phyloP scores from a whole-genome alignment of 2,888 invertebrate genomes.

The Apoderus coryli region DNA sequence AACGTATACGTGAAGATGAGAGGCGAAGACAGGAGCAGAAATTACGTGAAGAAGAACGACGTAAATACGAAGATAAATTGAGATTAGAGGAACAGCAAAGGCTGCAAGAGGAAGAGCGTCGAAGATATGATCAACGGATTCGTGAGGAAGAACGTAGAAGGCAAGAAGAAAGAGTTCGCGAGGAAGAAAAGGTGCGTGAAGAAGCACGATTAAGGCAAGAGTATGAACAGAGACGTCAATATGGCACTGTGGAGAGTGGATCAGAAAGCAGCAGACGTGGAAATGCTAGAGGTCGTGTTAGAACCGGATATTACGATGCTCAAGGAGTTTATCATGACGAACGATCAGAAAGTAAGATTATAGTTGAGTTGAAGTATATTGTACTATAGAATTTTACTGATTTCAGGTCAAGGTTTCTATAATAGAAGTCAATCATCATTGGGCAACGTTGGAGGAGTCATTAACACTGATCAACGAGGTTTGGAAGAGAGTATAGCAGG shows the following conservation, averaged over 20 bases:
- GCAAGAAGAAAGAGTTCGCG: slow-evolving; percentile 10
- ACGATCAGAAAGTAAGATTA: too few relatives aligned
- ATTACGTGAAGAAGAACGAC: slow-evolving; percentile 12
- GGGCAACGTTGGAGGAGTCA: slow-evolving; percentile 2
- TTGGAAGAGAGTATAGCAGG: too few relatives aligned
- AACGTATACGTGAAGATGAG: slow-evolving; percentile 10
- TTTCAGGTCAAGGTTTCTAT: too few relatives aligned
- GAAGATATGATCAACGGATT: slow-evolving; percentile 2
- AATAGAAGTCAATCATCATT: too few relatives aligned
- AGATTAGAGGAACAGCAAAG: slow-evolving; percentile 13
- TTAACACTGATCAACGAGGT: slow-evolving; percentile 9
- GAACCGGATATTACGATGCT: slow-evolving; percentile 13
- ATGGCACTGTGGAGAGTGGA: neutral
- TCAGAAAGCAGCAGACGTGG: slow-evolving; percentile 4
- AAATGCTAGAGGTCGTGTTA: slow-evolving; percentile 3
- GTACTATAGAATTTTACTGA: too few relatives aligned
- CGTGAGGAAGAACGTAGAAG: slow-evolving; percentile 11
- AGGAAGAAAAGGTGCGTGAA: slow-evolving; percentile 6
- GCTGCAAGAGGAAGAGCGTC: slow-evolving; percentile 2
- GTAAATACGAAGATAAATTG: slow-evolving; percentile 15
- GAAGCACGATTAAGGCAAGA: slow-evolving; percentile 4
- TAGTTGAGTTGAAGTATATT: too few relatives aligned
- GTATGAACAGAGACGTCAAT: neutral
- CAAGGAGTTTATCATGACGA: slow-evolving; percentile 12
- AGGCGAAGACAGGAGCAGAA: slow-evolving; percentile 9